Base-by-base conservation (phyloP, 2,113 vertebrate species). In the Miniopterus natalensis region DNA sequence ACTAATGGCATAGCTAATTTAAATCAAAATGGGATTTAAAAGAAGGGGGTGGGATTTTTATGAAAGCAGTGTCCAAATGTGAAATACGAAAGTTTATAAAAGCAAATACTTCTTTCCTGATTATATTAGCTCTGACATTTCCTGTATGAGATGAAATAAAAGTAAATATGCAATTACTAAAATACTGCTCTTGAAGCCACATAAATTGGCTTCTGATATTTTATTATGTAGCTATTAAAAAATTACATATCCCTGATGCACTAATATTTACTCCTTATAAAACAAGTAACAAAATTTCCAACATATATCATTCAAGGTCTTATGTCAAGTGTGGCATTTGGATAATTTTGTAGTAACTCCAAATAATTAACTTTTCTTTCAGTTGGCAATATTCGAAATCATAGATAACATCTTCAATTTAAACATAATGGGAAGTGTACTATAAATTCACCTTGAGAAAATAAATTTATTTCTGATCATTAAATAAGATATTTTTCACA, bases 331-430 rank as follows among this genome's bases (percentile, higher is more conserved):
- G 29, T 77, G 51, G 11, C 8, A 77, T 53, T 57, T 73, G 10
- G 15, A 59, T 49, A 74, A 36, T 40, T 61, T 3, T 74, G 4
- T 15, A 49, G 21, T 40, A 12, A 40, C 80, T 92, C 92, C 75
- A 91, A 61, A 95, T 55, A 86, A 73, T 77, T 84, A 81, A 40
- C 51, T 63, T 84, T 61, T 7, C 40, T 86, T 95, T 92, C 23
- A 40, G 18, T 45, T 96, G 45, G 55, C 36, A 90, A 83, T 47
- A 57, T 61, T 79, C 10, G 18, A 86, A 73, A 85, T 36, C 68
- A 83, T 13, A 88, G 53, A 65, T 3, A 18, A 1, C n/a, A 70
- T 29, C 93, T 90, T 87, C 31, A 92, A 68, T 59, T 68, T 88
- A 91, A 79, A 92, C 25, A 65, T 3, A 75, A 55, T 1, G 2